These are phyloP conservation scores for Choloepus hoffmanni DNA, from an alignment of 2,113 vertebrate genomes.

Conservation along the genomic window DNA sequence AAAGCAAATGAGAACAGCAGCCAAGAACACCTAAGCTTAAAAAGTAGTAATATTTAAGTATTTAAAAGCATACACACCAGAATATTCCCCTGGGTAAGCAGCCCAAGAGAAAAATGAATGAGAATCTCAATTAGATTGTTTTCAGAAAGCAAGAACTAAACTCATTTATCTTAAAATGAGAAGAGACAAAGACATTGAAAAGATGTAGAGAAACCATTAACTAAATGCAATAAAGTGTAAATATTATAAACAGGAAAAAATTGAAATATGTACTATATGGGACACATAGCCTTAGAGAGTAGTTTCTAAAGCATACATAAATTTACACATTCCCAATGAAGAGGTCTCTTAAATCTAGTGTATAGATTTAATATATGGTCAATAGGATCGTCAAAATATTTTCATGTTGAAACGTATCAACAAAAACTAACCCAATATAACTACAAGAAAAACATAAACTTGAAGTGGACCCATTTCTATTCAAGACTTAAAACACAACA, in stretches of 20 bases:
- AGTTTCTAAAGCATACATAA: conserved; percentile 30
- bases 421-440: conserved; percentile 36
- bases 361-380: conserved; percentile 27
- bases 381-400: conserved; percentile 39
- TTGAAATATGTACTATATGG: background rate
- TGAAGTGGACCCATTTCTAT: background rate
- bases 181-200: conserved; percentile 62
- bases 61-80: conserved; percentile 94
- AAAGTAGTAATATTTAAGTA: conserved; percentile 80
- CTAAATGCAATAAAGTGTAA: conserved; percentile 50
- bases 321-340: conserved; percentile 32
- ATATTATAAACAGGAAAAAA: conserved; percentile 65
- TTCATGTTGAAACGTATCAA: conserved; percentile 53
- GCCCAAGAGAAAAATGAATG: conserved; percentile 93
- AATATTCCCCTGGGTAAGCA: conserved; percentile 95
- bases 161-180: conserved; percentile 75
- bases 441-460: conserved; percentile 39
- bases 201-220: conserved; percentile 63
- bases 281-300: conserved; percentile 25
- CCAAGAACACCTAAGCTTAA: conserved; percentile 81
- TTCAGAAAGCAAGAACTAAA: conserved; percentile 70
- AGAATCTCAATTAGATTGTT: conserved; percentile 89
- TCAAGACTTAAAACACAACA: conserved; percentile 29
- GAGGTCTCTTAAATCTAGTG: conserved; percentile 47
- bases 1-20: conserved; percentile 85